These are phyloP conservation scores for Anodontia alba DNA, from an alignment of 2,888 invertebrate genomes.

Conservation along the genomic window DNA sequence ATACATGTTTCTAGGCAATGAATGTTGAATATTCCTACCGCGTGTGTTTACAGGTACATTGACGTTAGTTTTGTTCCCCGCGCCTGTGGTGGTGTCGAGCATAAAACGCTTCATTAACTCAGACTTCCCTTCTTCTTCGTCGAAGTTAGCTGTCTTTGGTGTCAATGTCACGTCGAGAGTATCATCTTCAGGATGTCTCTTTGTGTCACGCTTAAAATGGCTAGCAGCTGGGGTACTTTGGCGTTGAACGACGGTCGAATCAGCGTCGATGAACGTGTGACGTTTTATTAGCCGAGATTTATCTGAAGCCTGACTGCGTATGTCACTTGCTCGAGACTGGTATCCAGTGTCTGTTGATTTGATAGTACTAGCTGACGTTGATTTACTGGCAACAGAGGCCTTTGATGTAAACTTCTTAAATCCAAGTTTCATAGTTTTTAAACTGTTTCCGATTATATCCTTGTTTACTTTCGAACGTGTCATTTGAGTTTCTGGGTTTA, in stretches of 20 bases:
- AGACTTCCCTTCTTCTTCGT: conserved; percentile 41
- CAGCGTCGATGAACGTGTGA: not conserved
- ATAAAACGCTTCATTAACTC: conserved; percentile 48
- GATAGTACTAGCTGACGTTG: conserved; percentile 22
- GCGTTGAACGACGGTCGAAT: conserved; percentile 18
- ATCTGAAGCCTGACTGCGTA: not conserved
- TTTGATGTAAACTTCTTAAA: conserved; percentile 35
- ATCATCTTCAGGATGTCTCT: conserved; percentile 4
- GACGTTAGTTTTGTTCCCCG: not conserved
- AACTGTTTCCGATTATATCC: not conserved
- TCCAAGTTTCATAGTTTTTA: conserved; percentile 40
- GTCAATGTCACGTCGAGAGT: conserved; percentile 25
- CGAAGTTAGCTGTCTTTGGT: conserved; percentile 9
- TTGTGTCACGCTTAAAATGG: not conserved
- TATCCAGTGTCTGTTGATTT: conserved; percentile 41
- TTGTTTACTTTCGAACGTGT: not conserved
- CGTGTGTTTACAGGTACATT: not conserved
- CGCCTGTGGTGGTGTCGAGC: conserved; percentile 18
- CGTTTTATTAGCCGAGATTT: not conserved
- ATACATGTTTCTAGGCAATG: not conserved
- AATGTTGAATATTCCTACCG: not conserved
- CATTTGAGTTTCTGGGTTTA: not conserved
- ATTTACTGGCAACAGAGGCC: not conserved
- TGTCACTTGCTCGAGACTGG: conserved; percentile 6
- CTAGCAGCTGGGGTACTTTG: conserved; percentile 50